phyloP scores from a whole-genome alignment of 2,113 vertebrate genomes.

The Macaca nemestrina region DNA sequence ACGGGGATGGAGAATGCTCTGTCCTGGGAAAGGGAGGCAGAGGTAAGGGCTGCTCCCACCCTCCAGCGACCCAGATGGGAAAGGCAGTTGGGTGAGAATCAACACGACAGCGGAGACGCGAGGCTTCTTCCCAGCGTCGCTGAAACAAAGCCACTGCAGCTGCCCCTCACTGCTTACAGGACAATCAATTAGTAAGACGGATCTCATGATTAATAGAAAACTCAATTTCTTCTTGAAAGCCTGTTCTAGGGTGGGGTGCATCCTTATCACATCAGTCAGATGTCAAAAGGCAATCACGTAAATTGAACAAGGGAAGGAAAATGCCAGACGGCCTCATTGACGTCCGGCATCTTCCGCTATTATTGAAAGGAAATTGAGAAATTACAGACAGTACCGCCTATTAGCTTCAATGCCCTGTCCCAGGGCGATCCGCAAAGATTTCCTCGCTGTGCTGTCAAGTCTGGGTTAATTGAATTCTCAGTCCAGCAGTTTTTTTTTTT shows the following conservation, averaged over 20 bases:
- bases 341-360: neutral
- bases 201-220: neutral
- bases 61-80: neutral
- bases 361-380: conserved; percentile 56
- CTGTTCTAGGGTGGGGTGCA: neutral
- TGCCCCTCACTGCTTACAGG: neutral
- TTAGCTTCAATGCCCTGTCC: conserved; percentile 14
- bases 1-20: neutral
- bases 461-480: neutral
- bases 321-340: neutral
- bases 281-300: conserved; percentile 51
- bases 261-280: conserved; percentile 35
- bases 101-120: no score
- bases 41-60: neutral
- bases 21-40: neutral
- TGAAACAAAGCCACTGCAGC: neutral
- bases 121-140: neutral
- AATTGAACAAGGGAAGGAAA: conserved; percentile 44
- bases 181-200: conserved; percentile 36
- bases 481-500: neutral
- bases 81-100: neutral
- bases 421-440: neutral
- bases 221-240: conserved; percentile 60
- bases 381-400: conserved; percentile 10
- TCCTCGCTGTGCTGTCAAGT: neutral